Base-by-base conservation (phyloP, 2,113 vertebrate species). In the Gobiocypris rarus region DNA sequence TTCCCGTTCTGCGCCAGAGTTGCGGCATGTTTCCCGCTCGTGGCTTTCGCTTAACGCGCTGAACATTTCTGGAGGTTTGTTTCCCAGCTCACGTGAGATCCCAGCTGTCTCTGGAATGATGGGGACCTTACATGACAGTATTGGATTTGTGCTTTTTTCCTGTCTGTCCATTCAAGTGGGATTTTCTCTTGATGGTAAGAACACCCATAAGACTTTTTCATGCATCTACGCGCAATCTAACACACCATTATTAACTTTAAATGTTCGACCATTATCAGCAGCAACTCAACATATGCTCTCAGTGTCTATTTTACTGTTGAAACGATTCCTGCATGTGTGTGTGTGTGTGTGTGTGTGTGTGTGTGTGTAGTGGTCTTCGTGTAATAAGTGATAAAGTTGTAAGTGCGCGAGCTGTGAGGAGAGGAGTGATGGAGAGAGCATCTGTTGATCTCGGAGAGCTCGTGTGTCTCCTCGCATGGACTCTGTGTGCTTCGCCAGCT, bases 61-160 rank as follows among this genome's bases (percentile, higher is more conserved):
- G 71, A 81, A 45, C 56, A 83, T 54, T 81, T 82, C 81, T 52
- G 87, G 88, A 87, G 84, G 88, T 83, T 73, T 73, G 52, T 73
- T 71, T 77, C 70, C 69, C 63, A 38, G 88, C 91, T 91, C 82
- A 67, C 81, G 84, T 78, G 83, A 89, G 85, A 56, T 59, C 80
- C 1, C 38, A 38, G 17, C 78, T 31, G 82, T 86, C 85, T 70
- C 58, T 90, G 92, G 91, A 94, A 94, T 87, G 89, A 95, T 94
- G 94, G 93, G 94, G 93, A 94, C 90, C 91, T 93, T 92, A 92
- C 93, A 92, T 67, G 94, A 94, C 71, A 90, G 90, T 88, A 87
- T 93, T 93, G 94, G 94, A 94, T 93, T 95, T 91, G 89, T 94
- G 90, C 92, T 95, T 89, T 85, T 94, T 56, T 91, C 89, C 81